A percentile compares a stretch with the other conserved stretches of the same genome.
These are phyloP conservation scores for Pseudomyrmex flavicornis DNA, from an alignment of 1,140 invertebrate species.

Conservation along the genomic window DNA sequence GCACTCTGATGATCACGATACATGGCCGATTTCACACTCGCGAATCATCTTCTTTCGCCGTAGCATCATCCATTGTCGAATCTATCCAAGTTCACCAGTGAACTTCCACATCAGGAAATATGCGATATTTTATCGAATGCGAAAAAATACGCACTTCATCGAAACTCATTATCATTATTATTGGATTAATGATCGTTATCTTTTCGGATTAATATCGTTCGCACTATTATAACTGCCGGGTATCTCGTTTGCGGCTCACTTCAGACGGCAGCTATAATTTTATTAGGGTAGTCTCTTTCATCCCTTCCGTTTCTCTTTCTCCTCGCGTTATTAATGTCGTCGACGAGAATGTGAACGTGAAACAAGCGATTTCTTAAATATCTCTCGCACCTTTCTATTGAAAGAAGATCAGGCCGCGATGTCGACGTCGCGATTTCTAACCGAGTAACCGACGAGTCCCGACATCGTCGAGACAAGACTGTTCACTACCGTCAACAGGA, in stretches of 20 bases:
- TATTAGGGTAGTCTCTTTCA: not conserved
- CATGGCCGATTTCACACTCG: conserved; percentile 1
- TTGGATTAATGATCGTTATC: too few relatives aligned
- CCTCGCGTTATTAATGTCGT: conserved; percentile 9
- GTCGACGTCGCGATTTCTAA: conserved; percentile 60
- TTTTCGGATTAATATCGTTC: not conserved
- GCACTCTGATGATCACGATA: not conserved
- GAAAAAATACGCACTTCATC: conserved; percentile 9
- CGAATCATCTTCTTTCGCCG: not conserved
- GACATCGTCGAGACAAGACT: conserved; percentile 69
- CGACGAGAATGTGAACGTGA: not conserved
- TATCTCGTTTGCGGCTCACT: not conserved
- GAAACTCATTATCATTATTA: conserved; percentile 14
- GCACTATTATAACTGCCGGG: not conserved
- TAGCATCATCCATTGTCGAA: not conserved
- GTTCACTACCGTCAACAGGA: conserved; percentile 73
- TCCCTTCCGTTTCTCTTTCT: not conserved
- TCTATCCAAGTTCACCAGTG: not conserved
- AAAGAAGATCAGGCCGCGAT: conserved; percentile 35
- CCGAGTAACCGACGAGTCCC: conserved; percentile 66
- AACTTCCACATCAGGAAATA: not conserved
- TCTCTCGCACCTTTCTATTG: conserved; percentile 15
- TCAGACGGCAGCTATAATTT: not conserved
- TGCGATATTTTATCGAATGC: not conserved
- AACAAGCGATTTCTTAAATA: conserved; percentile 18